Evolutionary conservation across 1,140 invertebrate genomes (phyloP).

Genomic region (Aphidius gifuensis): DNA sequence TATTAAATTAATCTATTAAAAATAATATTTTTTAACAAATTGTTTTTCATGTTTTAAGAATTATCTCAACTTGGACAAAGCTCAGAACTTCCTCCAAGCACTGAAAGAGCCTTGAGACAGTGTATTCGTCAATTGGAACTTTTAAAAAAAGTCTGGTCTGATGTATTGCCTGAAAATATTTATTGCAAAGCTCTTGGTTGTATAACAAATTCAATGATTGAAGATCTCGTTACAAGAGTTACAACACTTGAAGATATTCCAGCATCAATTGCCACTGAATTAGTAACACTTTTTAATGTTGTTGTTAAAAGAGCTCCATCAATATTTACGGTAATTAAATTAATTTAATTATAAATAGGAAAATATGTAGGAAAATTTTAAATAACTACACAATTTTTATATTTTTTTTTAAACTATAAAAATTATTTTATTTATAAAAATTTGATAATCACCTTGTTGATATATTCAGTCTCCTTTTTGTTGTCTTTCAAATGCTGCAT

Average conservation of each 20-base stretch:
- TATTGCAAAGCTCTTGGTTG: conserved; percentile 66
- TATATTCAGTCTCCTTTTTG: too few relatives aligned
- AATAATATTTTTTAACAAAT: neutral
- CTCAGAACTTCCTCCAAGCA: conserved; percentile 59
- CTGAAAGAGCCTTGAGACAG: conserved; percentile 74
- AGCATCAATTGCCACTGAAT: conserved; percentile 59
- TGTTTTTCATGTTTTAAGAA: conserved; percentile 49
- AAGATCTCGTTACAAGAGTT: conserved; percentile 61
- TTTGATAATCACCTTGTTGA: too few relatives aligned
- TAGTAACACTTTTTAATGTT: conserved; percentile 59
- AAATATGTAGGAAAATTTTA: too few relatives aligned
- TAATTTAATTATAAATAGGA: neutral
- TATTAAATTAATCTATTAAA: neutral
- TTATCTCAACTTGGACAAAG: conserved; percentile 56
- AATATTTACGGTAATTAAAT: conserved; percentile 58
- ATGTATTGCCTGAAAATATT: conserved; percentile 68
- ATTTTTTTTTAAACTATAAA: conserved; percentile 15
- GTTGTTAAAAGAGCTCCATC: conserved; percentile 57
- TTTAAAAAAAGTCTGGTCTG: conserved; percentile 82
- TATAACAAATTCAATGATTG: conserved; percentile 62
- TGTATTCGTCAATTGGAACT: conserved; percentile 80
- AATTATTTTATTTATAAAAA: conserved; percentile 3
- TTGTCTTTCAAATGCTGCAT: too few relatives aligned
- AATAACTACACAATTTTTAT: too few relatives aligned
- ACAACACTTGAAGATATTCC: conserved; percentile 66